Evolutionary conservation across 2,888 invertebrate genomes (phyloP).

Genomic region (Tillus elongatus): DNA sequence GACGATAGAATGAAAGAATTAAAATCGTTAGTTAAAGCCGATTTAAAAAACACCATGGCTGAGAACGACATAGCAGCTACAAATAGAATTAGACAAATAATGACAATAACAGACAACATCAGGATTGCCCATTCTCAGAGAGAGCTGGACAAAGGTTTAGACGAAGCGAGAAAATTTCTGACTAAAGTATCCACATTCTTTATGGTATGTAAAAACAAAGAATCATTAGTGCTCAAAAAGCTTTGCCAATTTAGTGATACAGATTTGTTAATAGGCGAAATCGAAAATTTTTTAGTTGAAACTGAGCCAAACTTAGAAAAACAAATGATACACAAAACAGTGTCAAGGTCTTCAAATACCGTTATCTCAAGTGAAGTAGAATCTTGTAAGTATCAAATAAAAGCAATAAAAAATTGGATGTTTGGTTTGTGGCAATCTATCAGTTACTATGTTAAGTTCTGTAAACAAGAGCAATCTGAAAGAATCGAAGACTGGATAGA

Average conservation of each 20-base stretch:
- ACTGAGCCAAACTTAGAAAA: not conserved
- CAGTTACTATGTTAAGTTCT: not conserved
- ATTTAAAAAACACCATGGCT: not conserved
- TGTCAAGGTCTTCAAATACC: not conserved
- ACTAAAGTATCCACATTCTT: not conserved
- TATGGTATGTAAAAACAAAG: not conserved
- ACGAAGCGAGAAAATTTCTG: not conserved
- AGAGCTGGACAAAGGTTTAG: not conserved
- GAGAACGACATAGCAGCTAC: not conserved
- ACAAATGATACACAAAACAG: not conserved
- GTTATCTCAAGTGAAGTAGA: too few species aligned
- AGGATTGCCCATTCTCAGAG: not conserved
- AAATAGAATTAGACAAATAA: not conserved
- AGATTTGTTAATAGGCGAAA: not conserved
- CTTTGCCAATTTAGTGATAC: not conserved
- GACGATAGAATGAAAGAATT: not conserved
- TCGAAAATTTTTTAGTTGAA: not conserved
- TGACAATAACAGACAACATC: not conserved
- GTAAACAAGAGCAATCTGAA: not conserved
- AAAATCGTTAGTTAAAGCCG: not conserved
- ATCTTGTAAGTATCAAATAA: not conserved
- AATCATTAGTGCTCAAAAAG: not conserved
- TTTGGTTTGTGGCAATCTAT: not conserved
- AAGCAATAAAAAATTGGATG: not conserved
- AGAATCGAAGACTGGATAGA: not conserved